Evolutionary conservation across 2,797 vertebrate genomes (phyloP), one percentile per base, ranked within the genome.

Genomic region (Syndactyla subalaris): DNA sequence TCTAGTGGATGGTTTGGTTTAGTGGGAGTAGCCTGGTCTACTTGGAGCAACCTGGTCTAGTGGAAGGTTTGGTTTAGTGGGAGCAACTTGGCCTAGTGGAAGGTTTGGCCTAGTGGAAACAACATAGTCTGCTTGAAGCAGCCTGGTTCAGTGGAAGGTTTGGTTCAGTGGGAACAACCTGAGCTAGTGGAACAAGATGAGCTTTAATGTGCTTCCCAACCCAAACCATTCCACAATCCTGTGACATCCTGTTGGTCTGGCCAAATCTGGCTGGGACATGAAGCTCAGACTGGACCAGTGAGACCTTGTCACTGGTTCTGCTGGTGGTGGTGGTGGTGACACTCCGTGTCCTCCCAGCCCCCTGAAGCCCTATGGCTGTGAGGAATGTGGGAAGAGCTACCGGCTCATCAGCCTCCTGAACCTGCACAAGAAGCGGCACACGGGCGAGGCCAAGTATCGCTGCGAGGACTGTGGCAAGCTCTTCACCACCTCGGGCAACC

Each of bases 371-470:
- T 99, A 99, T 26, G 98, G 99, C 97, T 99, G 99, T n/a, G 98
- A 98, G 36, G 99, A 99, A 4, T 99, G 99, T 0, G 99, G 99
- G 27, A 99, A 99, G 97, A 99, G 99, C 98, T 99, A 99, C 97
- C 98, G 99, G 15, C 99, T 99, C 95, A 98, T 99, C 98, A 99
- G 99, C 97, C 98, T 99, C 74, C 98, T 99, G 78, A 99, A 99
- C 97, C 98, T 99, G 92, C 99, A 99, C 97, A 98, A 99, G 96
- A 99, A 99, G 79, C 98, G 99, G 21, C 99, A 99, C 98, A 99
- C 99, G 0, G 99, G 99, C 0, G 99, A 99, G 96, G 99, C 99
- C 0, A 98, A 98, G 19, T 99, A 99, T 98, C 99, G 98, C 97
- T 99, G 99, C 14, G 98, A 99, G 6, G 98, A 99, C 95, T 99